Base-by-base conservation (phyloP, 2,113 vertebrate genomes). In the Oplegnathus fasciatus region DNA sequence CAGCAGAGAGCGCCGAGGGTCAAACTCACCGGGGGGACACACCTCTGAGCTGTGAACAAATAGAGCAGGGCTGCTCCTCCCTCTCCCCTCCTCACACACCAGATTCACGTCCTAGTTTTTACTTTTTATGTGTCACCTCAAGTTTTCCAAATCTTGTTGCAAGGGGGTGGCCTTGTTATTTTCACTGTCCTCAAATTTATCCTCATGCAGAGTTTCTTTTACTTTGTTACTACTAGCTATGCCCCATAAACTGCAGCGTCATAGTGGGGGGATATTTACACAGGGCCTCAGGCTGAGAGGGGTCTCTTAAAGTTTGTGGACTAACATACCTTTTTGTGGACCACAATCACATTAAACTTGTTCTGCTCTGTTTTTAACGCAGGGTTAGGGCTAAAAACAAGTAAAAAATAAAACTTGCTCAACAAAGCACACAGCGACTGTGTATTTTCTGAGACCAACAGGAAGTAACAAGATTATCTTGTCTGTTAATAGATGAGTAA, bases 121-220 rank as follows among this genome's bases (percentile, higher is more conserved):
- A 89, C 76, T 89, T 91, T 90, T 90, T 87, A 26, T 91, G 78
- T 93, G 93, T 92, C 92, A 93, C 87, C 86, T 91, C 71, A 91
- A 92, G 78, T 93, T 92, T 86, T 90, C 78, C 48, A 69, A 72
- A 84, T 86, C 69, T 67, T 74, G 30, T 71, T 69, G 50, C 52
- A 85, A 77, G 60, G 26, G 40, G 80, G 34, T 90, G 92, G 77
- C 89, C 93, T 90, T 88, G 83, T 94, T 94, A 92, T 68, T 55
- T 48, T 5, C 66, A 18, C 64, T 83, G 70, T 80, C 81, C 77
- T 85, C 50, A 81, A 83, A 91, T 72, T 18, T 15, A 70, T 84
- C 86, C 73, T 85, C 42, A 0, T 67, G n/a, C 74, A 64, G 66
- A 88, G 86, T 84, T 68, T 70, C 46, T 78, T 26, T 66, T 72